Conservation (phyloP, 2,888 invertebrate species). For the Hirtodrosophila histrioides region DNA sequence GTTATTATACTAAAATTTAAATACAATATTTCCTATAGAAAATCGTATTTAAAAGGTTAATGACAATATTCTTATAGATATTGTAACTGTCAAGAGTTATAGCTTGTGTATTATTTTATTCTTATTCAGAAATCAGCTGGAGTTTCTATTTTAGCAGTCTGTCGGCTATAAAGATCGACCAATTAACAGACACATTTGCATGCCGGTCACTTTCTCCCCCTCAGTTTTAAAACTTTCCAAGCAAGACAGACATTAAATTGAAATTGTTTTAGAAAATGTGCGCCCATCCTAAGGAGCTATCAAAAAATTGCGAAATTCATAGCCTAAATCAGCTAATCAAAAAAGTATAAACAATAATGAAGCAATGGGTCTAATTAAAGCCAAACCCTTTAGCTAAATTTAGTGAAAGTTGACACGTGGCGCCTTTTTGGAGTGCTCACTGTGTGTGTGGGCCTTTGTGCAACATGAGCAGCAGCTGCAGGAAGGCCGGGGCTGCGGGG, state of each 20-base stretch:
- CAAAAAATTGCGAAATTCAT: slow-evolving; percentile 18
- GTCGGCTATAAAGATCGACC: neutral
- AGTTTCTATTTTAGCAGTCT: slow-evolving; percentile 8
- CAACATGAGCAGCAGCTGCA: slow-evolving; percentile 28
- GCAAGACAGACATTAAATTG: slow-evolving; percentile 19
- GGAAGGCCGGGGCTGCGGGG: slow-evolving; percentile 4
- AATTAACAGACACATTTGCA: slow-evolving; percentile 25
- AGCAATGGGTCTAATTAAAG: slow-evolving; percentile 25
- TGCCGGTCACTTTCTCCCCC: slow-evolving; percentile 19
- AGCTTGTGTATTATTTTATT: slow-evolving; percentile 2
- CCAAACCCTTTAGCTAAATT: neutral
- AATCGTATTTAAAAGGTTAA: too few relatives aligned
- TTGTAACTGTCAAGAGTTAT: neutral
- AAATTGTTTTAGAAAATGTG: too few relatives aligned
- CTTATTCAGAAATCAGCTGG: neutral
- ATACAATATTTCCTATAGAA: neutral
- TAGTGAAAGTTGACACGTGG: slow-evolving; percentile 37
- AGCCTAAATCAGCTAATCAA: slow-evolving; percentile 6
- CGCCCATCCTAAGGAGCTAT: slow-evolving; percentile 1
- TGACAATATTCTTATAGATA: too few relatives aligned
- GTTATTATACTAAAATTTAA: slow-evolving; percentile 28
- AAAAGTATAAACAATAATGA: neutral
- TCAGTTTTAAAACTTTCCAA: slow-evolving; percentile 25
- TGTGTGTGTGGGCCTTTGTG: slow-evolving; percentile 14
- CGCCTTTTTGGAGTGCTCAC: slow-evolving; percentile 10